Base-by-base conservation (phyloP, 2,888 invertebrate species). In the Dinocampus coccinellae region DNA sequence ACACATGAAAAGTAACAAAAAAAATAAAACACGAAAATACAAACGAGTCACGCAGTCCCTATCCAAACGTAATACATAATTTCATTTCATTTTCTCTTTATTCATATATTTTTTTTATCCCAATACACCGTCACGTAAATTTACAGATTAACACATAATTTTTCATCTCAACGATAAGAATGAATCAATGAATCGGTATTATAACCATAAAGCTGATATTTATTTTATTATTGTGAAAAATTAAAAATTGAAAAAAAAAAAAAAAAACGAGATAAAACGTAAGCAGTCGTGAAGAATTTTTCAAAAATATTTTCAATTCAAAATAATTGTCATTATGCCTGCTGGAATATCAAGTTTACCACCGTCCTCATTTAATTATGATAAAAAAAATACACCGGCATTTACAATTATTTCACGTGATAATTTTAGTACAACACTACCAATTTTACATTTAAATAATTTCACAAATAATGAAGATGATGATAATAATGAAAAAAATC, bases 391-490 rank as follows among this genome's bases (percentile, higher is more conserved):
- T 72, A 7, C 39, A 11, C 81, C 84, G 3, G 83, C 85, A 6
- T 87, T 87, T 62, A 84, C 83, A 20, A 82, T 87, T 26, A 80
- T 87, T 4, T 84, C 83, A 20, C 84, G 82, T 53, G 81, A 84
- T 66, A 83, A 78, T 9, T 76, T 84, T 16, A 83, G 82, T 10
- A 80, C 79, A 61, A 80, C 81, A 20, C 78, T 85, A 22, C 86
- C 86, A 0, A 74, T 85, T 6, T 77, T 87, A 3, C 84, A 84
- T 47, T 71, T 82, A 34, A 81, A 81, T 13, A 83, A 84, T 26
- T 61, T 80, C 47, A 82, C 83, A 62, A 80, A 78, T 22, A 78
- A 82, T 20, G 75, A 76, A 33, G 77, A 73, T 29, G 20, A 62
- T 22, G 29, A 66, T 24, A 55, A 65, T 24, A 53, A 26, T 20